Evolutionary conservation across 2,888 invertebrate species (phyloP), one percentile per base, ranked within the genome.

Genomic region (Axea sp.): DNA sequence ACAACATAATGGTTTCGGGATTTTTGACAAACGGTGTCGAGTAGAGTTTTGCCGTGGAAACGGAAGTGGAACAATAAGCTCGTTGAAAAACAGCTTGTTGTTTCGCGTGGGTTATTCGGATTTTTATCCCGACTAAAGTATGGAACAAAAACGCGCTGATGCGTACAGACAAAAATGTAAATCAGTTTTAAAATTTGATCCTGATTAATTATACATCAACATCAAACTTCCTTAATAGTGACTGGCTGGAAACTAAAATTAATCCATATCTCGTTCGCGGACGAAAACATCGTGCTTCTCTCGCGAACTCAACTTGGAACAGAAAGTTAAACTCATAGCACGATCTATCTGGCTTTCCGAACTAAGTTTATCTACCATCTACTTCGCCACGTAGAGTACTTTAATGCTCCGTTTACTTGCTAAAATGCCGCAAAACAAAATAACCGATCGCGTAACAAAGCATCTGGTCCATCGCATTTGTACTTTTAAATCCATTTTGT

Each of bases 201-300:
- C 47, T 69, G 35, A 75, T 75, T 69, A 75, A 75, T 69, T 71
- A 65, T 65, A 59, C 59, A 68, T 60, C 45, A 65, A 55, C 60
- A 55, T 62, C 65, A 72, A 77, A 80, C 74, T 76, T 77, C 72
- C 75, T 76, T 82, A 82, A 83, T 82, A 78, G 81, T 75, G 76
- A 79, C 82, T 82, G 81, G 82, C 82, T 80, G 80, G 80, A 80
- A 82, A 81, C 79, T 78, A 80, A 80, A 83, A 84, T 85, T 83
- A 85, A 84, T 84, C 80, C 80, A 76, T 79, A 83, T 82, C 79
- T 78, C 64, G 77, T 65, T 71, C 73, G 64, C 59, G 64, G 72
- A 62, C 60, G 73, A 76, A 76, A 64, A 60, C 64, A 74, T 73
- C 73, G 76, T 64, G 55, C 53, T 73, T 78, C 64, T 73, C 75